A percentile compares a stretch with the other conserved stretches of the same genome.
These are phyloP conservation scores for Paradisaea rubra DNA, from an alignment of 2,113 vertebrate species.

Conservation along the genomic window DNA sequence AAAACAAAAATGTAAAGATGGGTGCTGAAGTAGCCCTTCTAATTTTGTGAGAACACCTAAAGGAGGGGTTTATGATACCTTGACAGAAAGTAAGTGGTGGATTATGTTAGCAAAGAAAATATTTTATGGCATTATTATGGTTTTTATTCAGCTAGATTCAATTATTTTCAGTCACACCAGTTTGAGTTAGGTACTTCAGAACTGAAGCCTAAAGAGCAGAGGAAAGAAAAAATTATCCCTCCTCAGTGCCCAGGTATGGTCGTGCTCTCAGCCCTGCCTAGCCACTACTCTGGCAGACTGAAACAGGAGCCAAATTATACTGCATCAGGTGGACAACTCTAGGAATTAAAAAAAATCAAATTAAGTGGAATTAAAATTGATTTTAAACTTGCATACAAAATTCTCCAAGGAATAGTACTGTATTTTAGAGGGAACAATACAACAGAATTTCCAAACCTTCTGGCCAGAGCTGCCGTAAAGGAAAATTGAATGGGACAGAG, in stretches of 20 bases:
- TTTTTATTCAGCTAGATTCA: neutral
- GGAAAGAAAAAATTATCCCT: neutral
- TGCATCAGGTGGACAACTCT: neutral
- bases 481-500: neutral
- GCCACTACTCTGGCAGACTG: neutral
- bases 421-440: neutral
- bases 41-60: neutral
- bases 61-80: neutral
- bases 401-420: neutral
- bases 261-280: neutral
- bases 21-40: conserved; percentile 24
- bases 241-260: neutral
- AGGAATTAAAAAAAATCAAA: neutral
- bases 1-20: conserved; percentile 55
- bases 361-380: neutral
- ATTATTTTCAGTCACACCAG: neutral
- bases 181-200: neutral
- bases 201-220: neutral
- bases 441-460: neutral
- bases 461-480: neutral
- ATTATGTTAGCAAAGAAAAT: neutral
- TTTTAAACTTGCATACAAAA: neutral
- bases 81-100: neutral
- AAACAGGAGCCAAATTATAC: neutral
- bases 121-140: neutral